Evolutionary conservation across 2,113 vertebrate species (phyloP).

Genomic region (Porphyrio hochstetteri): DNA sequence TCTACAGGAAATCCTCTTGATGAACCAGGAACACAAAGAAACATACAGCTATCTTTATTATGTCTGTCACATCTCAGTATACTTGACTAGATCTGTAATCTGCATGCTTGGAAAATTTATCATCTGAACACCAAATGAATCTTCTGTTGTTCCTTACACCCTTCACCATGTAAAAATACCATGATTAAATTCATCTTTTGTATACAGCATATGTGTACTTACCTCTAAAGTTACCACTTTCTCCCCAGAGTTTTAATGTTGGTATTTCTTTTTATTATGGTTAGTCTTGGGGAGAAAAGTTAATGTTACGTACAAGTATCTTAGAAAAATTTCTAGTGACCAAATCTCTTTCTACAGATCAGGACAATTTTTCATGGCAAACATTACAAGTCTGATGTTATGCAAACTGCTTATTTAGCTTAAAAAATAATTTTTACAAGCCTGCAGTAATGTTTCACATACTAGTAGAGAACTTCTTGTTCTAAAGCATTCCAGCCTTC

Average conservation of each 20-base stretch:
- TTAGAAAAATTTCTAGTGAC: background rate
- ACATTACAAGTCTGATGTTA: background rate
- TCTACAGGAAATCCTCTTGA: background rate
- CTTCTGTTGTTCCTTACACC: background rate
- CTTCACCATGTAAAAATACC: background rate
- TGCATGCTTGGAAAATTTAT: background rate
- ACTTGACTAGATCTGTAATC: background rate
- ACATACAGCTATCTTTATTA: background rate
- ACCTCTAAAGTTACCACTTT: background rate
- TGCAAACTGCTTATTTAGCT: background rate
- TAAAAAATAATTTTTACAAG: background rate
- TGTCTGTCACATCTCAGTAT: background rate
- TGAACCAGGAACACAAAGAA: background rate
- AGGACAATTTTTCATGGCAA: background rate
- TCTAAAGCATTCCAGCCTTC: background rate
- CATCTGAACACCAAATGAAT: background rate
- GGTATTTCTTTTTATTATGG: background rate
- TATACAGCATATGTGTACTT: background rate
- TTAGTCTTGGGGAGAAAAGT: background rate
- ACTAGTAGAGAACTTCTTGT: background rate
- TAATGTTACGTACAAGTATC: background rate
- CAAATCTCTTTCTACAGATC: background rate
- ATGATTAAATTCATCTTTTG: background rate
- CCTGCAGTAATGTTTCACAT: background rate
- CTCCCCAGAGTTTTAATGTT: background rate